A percentile compares a stretch with the other conserved stretches of the same genome.
These are phyloP conservation scores for Anoplopoma fimbria DNA, from an alignment of 2,113 vertebrate species.

Conservation along the genomic window DNA sequence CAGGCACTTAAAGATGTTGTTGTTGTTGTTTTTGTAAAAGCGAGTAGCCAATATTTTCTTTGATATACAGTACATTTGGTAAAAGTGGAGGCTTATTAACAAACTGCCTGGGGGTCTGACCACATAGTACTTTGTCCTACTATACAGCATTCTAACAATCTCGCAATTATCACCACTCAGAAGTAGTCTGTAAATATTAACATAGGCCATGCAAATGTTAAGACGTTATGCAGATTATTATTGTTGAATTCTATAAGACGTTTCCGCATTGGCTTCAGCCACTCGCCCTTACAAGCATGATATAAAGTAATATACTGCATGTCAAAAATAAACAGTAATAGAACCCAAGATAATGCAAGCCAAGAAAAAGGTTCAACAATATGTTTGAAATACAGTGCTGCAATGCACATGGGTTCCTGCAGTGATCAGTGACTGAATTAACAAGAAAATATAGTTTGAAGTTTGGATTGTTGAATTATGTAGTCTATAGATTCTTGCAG, in stretches of 20 bases:
- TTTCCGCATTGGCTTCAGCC: not conserved
- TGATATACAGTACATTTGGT: no score
- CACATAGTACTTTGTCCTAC: no score
- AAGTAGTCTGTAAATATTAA: not conserved
- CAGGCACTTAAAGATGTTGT: no score
- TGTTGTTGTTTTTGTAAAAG: no score
- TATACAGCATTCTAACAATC: no score
- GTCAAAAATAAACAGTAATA: not conserved
- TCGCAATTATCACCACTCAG: no score
- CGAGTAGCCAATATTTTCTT: no score
- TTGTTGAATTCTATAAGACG: no score
- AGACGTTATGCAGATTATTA: no score
- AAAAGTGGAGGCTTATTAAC: no score
- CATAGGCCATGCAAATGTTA: not conserved
- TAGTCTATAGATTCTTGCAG: not conserved
- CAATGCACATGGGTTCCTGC: not conserved
- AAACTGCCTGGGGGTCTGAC: no score
- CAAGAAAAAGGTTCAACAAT: not conserved
- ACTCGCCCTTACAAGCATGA: not conserved
- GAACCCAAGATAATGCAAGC: not conserved
- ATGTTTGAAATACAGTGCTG: not conserved
- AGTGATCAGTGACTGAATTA: constrained; percentile 2
- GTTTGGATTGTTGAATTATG: constrained; percentile 21
- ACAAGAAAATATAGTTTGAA: not conserved
- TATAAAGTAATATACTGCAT: not conserved